phyloP scores from a whole-genome alignment of 2,888 invertebrate species.

The Netelia inedita region DNA sequence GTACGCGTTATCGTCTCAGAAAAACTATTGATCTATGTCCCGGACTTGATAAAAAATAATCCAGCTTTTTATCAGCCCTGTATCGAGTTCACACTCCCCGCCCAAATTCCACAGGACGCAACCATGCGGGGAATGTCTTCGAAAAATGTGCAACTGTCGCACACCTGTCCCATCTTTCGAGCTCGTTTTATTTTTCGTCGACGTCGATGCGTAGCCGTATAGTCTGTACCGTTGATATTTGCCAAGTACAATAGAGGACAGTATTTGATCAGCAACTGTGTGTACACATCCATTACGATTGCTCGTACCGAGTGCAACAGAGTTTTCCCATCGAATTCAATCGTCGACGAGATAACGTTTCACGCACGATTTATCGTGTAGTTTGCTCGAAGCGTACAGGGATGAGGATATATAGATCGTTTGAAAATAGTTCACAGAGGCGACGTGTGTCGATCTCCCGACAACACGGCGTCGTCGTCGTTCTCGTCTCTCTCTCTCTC shows the following conservation, averaged over 20 bases:
- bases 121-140: constrained; percentile 19
- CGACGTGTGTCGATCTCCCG: constrained; percentile 41
- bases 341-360: neutral
- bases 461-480: constrained; percentile 51
- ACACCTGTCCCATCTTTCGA: constrained; percentile 34
- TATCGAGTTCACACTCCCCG: no score
- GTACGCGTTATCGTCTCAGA: no score
- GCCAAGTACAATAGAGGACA: neutral
- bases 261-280: no score
- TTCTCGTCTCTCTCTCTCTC: neutral
- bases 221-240: constrained; percentile 11
- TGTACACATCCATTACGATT: constrained; percentile 9
- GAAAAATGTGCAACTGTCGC: constrained; percentile 35
- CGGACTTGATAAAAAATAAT: no score
- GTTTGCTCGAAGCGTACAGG: neutral
- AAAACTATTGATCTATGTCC: no score
- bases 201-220: no score
- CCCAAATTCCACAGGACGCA: neutral
- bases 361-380: neutral
- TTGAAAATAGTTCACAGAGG: constrained; percentile 5
- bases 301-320: neutral
- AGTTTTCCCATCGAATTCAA: neutral
- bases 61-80: no score
- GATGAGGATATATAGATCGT: neutral
- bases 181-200: neutral